Percentiles rank a stretch among this genome's conserved stretches.
Conservation (phyloP, 2,888 invertebrate species). For the Drosophila buzzatii region DNA sequence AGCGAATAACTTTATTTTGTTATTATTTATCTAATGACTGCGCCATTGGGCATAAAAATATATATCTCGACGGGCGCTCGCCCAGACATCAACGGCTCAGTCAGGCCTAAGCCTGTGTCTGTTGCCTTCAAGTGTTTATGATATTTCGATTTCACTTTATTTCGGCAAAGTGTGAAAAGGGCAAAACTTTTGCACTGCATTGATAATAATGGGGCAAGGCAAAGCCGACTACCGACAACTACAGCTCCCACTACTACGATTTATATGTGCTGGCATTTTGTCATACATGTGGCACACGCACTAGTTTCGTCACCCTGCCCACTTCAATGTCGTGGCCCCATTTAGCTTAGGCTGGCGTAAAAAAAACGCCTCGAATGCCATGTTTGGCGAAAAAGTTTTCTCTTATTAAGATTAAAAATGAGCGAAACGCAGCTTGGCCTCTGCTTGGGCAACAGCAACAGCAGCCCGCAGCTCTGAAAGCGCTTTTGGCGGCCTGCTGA, state of each 20-base stretch:
- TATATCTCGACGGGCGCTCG: conserved; percentile 43
- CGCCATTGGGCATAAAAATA: conserved; percentile 36
- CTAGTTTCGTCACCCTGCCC: conserved; percentile 30
- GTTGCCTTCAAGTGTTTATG: conserved; percentile 73
- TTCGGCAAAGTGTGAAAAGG: conserved; percentile 42
- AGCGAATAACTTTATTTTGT: conserved; percentile 54
- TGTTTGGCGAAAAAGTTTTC: conserved; percentile 60
- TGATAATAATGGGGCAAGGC: conserved; percentile 29
- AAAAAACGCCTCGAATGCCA: conserved; percentile 57
- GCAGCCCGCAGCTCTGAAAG: conserved; percentile 27
- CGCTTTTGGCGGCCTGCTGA: conserved; percentile 68
- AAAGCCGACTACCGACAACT: neutral
- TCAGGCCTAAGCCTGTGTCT: conserved; percentile 4
- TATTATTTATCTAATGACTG: conserved; percentile 75
- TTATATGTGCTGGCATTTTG: conserved; percentile 29
- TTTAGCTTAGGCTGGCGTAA: conserved; percentile 25
- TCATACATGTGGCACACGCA: conserved; percentile 34
- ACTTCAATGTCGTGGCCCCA: neutral
- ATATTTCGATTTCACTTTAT: conserved; percentile 78
- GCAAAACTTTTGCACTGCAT: conserved; percentile 68
- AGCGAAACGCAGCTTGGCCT: conserved; percentile 59
- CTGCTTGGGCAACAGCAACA: neutral
- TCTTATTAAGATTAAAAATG: conserved; percentile 80
- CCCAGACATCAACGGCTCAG: conserved; percentile 33
- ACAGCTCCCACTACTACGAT: neutral